Evolutionary conservation across 2,113 vertebrate genomes (phyloP).

Genomic region (Xenopus laevis): DNA sequence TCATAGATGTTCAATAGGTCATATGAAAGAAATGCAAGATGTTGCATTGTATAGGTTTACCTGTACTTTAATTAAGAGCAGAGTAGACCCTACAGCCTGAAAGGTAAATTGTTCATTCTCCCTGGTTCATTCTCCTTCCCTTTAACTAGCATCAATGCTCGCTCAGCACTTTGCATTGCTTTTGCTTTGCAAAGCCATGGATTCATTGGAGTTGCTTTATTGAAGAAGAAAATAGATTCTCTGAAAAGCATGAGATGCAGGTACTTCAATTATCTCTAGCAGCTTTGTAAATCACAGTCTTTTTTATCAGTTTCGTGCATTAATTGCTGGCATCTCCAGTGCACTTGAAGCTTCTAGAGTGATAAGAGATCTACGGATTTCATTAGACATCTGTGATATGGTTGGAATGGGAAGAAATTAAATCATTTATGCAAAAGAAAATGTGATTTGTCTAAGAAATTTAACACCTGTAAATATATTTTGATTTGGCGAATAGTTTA

Average conservation of each 20-base stretch:
- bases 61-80: constrained; percentile 37
- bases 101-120: constrained; percentile 44
- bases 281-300: constrained; percentile 42
- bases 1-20: not conserved
- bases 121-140: constrained; percentile 20
- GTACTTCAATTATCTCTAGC: constrained; percentile 46
- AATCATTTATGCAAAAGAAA: constrained; percentile 15
- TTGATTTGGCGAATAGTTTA: too few relatives aligned
- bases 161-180: constrained; percentile 29
- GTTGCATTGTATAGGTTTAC: constrained; percentile 8
- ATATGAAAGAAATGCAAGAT: constrained; percentile 27
- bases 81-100: constrained; percentile 17
- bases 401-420: not conserved
- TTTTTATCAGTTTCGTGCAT: constrained; percentile 46
- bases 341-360: constrained; percentile 25
- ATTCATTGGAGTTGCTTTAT: constrained; percentile 41
- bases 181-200: constrained; percentile 22
- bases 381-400: constrained; percentile 43
- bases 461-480: too few relatives aligned
- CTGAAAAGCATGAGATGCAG: constrained; percentile 46
- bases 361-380: constrained; percentile 37
- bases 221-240: constrained; percentile 42
- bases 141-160: constrained; percentile 38
- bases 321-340: constrained; percentile 44
- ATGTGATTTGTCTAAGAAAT: not conserved